These are phyloP conservation scores for Ryuthela nishihirai DNA, from an alignment of 2,888 invertebrate genomes.

Conservation along the genomic window DNA sequence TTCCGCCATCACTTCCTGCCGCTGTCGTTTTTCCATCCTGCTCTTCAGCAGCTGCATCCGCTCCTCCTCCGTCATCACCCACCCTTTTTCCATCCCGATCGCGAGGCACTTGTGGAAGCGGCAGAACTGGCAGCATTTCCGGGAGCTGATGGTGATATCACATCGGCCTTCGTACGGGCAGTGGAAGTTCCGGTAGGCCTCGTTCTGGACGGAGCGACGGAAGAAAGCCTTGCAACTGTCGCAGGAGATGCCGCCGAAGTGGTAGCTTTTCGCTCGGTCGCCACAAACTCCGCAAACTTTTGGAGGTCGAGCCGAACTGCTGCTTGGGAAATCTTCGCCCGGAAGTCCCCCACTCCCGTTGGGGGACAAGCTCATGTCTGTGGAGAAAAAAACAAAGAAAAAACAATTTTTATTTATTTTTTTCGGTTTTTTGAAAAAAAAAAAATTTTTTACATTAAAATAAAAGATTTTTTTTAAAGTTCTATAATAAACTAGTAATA, in stretches of 20 bases:
- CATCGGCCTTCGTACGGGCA: constrained; percentile 48
- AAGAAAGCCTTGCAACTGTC: constrained; percentile 53
- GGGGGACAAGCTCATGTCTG: constrained; percentile 42
- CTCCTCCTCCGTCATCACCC: constrained; percentile 52
- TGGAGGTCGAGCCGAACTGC: constrained; percentile 22
- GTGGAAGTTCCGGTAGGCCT: constrained; percentile 48
- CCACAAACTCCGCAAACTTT: constrained; percentile 50
- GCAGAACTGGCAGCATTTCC: constrained; percentile 51
- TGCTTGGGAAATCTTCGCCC: constrained; percentile 1
- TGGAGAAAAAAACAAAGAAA: neutral
- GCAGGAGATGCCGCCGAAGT: constrained; percentile 51
- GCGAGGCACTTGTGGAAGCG: constrained; percentile 49
- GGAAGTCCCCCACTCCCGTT: constrained; percentile 37
- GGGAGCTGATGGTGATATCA: constrained; percentile 47
- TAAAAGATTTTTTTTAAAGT: too few species aligned
- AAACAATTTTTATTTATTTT: too few species aligned
- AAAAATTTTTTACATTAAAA: too few species aligned
- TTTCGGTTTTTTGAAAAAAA: too few species aligned
- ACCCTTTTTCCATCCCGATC: constrained; percentile 52
- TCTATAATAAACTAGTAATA: too few species aligned
- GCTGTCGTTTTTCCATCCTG: constrained; percentile 43
- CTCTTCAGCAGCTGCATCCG: constrained; percentile 45
- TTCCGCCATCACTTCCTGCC: constrained; percentile 35
- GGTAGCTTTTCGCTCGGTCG: constrained; percentile 50
- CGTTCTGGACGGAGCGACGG: constrained; percentile 51